These are phyloP conservation scores for Parnassius smintheus DNA, from an alignment of 2,888 invertebrate genomes.

Conservation along the genomic window DNA sequence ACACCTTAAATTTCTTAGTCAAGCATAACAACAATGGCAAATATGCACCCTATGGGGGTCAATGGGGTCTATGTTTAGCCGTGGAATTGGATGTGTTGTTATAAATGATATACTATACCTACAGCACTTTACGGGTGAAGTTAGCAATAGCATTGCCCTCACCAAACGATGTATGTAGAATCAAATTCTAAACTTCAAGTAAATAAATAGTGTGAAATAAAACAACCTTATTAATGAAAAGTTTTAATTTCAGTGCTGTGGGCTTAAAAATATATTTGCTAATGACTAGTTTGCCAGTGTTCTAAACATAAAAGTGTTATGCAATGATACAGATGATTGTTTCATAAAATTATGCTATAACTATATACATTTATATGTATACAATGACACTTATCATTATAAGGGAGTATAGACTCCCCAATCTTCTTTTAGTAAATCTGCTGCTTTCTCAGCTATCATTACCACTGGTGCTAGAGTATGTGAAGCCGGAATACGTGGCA, in stretches of 20 bases:
- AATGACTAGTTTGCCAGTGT: slow-evolving; percentile 17
- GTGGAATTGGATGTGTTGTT: neutral
- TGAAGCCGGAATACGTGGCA: slow-evolving; percentile 77
- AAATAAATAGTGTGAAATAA: neutral
- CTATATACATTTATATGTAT: too few species aligned
- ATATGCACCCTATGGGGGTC: too few species aligned
- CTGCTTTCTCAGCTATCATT: slow-evolving; percentile 80
- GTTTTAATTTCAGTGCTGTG: neutral
- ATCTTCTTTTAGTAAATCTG: slow-evolving; percentile 76
- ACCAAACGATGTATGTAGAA: too few species aligned
- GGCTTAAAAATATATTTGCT: slow-evolving; percentile 1
- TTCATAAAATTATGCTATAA: too few species aligned
- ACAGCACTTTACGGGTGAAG: too few species aligned
- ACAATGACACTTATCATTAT: neutral
- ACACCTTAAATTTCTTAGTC: too few species aligned
- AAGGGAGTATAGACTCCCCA: slow-evolving; percentile 42
- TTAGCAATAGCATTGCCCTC: too few species aligned
- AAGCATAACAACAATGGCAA: too few species aligned
- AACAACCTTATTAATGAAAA: neutral
- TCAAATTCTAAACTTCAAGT: neutral
- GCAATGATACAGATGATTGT: neutral
- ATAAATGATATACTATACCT: too few species aligned
- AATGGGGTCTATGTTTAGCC: neutral
- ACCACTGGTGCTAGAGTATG: slow-evolving; percentile 79
- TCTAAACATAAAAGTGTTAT: neutral